A percentile compares a stretch with the other conserved stretches of the same genome.
Evolutionary conservation across 2,888 invertebrate species (phyloP).

Genomic region (Dugesia japonica): DNA sequence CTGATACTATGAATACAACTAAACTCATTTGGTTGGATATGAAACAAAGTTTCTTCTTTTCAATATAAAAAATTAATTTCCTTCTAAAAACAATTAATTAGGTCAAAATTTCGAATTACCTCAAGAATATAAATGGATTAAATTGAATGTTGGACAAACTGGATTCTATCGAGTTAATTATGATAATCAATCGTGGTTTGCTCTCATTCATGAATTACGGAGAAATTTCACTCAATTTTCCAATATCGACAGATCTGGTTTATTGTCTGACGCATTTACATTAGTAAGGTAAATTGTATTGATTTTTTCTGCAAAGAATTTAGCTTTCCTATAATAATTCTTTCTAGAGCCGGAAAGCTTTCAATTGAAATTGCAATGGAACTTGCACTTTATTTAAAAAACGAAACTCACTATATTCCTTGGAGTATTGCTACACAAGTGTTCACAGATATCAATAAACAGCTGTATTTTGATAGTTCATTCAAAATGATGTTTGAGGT

Average conservation of each 20-base stretch:
- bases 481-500: neutral
- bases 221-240: neutral
- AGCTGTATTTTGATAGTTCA: neutral
- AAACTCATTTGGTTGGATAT: constrained; percentile 28
- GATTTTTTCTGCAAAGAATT: neutral
- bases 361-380: neutral
- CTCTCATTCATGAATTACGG: neutral
- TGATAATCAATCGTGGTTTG: neutral
- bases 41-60: constrained; percentile 14
- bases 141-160: neutral
- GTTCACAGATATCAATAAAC: neutral
- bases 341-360: neutral
- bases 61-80: too few relatives aligned
- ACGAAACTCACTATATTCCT: neutral
- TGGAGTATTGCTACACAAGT: neutral
- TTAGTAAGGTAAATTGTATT: neutral
- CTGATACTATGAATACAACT: neutral
- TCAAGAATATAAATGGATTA: neutral
- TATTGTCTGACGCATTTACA: neutral
- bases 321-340: neutral
- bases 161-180: neutral
- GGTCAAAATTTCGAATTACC: neutral
- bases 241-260: neutral
- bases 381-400: neutral
- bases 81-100: too few relatives aligned